Conservation (phyloP, 2,888 invertebrate genomes). For the Magallana nippona region DNA sequence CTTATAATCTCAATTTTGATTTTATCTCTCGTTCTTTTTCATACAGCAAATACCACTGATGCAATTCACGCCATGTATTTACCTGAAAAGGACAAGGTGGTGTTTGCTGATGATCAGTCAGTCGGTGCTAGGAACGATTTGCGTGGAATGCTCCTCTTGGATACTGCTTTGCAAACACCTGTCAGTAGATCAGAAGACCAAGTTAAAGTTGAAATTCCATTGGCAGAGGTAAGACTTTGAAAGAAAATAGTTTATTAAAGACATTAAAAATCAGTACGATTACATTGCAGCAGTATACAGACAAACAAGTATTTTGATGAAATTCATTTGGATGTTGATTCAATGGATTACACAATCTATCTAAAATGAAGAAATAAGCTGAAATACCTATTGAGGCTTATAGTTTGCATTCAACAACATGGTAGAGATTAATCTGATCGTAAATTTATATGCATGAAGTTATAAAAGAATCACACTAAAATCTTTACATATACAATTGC, state of each 20-base stretch:
- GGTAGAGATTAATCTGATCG: no score
- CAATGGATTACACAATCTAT: no score
- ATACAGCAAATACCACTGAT: slow-evolving; percentile 68
- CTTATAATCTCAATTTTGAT: not conserved
- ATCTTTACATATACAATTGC: no score
- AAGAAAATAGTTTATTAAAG: not conserved
- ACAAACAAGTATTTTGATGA: no score
- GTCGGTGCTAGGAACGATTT: slow-evolving; percentile 93
- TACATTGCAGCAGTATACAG: no score
- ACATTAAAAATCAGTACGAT: no score
- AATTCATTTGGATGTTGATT: no score
- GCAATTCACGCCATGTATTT: slow-evolving; percentile 72
- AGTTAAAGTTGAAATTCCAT: slow-evolving; percentile 90
- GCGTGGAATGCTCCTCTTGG: slow-evolving; percentile 92
- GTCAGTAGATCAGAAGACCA: slow-evolving; percentile 88
- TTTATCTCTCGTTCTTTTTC: slow-evolving; percentile 38
- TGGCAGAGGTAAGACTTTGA: slow-evolving; percentile 86
- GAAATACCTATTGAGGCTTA: no score
- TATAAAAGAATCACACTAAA: no score
- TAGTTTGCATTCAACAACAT: no score
- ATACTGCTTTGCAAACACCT: slow-evolving; percentile 92
- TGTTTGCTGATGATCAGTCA: slow-evolving; percentile 90
- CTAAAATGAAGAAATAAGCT: no score
- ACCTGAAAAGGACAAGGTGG: slow-evolving; percentile 88
- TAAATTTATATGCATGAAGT: no score